These are phyloP conservation scores for Bufo gargarizans DNA, from an alignment of 2,113 vertebrate genomes.

Conservation along the genomic window DNA sequence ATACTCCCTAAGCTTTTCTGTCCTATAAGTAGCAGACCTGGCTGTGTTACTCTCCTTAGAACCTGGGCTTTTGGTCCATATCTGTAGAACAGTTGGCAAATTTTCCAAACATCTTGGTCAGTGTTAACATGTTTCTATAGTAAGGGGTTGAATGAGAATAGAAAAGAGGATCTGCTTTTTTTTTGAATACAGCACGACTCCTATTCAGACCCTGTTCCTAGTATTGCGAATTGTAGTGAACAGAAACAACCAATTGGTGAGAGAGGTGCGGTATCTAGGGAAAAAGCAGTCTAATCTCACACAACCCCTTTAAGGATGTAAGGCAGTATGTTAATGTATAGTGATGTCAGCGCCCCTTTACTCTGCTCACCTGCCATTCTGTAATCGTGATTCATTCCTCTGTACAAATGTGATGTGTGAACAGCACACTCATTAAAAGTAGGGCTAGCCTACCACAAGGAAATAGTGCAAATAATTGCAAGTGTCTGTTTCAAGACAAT, in stretches of 20 bases:
- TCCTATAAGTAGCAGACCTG: neutral
- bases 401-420: conserved; percentile 6
- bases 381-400: neutral
- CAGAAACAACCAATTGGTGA: neutral
- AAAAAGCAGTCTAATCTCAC: neutral
- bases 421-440: conserved; percentile 3
- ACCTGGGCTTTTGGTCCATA: neutral
- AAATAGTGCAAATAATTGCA: conserved; percentile 23
- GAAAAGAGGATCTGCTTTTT: neutral
- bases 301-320: neutral
- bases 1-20: neutral
- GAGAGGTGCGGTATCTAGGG: neutral
- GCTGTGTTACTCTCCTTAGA: neutral
- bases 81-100: neutral
- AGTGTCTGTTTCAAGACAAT: conserved; percentile 55
- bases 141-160: neutral
- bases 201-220: neutral
- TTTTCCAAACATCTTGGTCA: neutral
- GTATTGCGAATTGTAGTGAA: neutral
- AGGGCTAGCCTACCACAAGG: neutral
- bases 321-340: neutral
- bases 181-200: neutral
- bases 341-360: neutral
- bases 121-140: neutral
- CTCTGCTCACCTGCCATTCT: neutral